Conservation (phyloP, 2,888 invertebrate species). For the Drosophila yooni region DNA sequence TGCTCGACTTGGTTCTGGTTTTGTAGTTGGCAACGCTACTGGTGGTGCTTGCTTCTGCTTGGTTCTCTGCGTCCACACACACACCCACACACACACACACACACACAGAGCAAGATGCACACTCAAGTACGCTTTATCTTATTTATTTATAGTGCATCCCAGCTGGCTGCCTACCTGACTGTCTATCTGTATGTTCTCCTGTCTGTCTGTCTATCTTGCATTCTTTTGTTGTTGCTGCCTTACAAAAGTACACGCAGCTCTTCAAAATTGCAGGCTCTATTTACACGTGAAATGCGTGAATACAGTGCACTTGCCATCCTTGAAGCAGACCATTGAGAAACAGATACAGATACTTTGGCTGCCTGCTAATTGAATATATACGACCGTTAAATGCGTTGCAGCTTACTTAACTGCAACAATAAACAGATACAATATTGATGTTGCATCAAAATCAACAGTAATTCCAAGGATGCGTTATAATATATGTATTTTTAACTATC, state of each 20-base stretch:
- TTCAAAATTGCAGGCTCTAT: slow-evolving; percentile 35
- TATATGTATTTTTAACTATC: neutral
- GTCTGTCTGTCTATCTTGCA: slow-evolving; percentile 20
- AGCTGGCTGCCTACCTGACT: slow-evolving; percentile 11
- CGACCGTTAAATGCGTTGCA: slow-evolving; percentile 62
- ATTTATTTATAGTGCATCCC: slow-evolving; percentile 71
- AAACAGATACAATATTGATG: neutral
- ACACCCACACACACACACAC: slow-evolving; percentile 29
- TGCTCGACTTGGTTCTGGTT: slow-evolving; percentile 37
- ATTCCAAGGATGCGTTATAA: neutral
- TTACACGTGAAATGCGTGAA: slow-evolving; percentile 58
- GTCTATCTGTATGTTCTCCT: slow-evolving; percentile 7
- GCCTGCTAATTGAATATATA: slow-evolving; percentile 56
- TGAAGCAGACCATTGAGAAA: slow-evolving; percentile 22
- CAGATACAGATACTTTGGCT: neutral
- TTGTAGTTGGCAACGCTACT: slow-evolving; percentile 11
- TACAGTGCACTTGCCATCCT: slow-evolving; percentile 43
- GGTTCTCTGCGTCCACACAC: slow-evolving; percentile 39
- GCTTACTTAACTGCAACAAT: neutral
- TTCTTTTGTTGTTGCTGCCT: slow-evolving; percentile 39
- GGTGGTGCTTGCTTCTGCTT: slow-evolving; percentile 1
- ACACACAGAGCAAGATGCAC: slow-evolving; percentile 5
- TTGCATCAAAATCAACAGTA: neutral
- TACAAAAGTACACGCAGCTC: slow-evolving; percentile 52
- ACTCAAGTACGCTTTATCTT: slow-evolving; percentile 74